phyloP scores from a whole-genome alignment of 37 sponge, comb jelly and placozoan genomes.

The Hexactinellida sp. region DNA sequence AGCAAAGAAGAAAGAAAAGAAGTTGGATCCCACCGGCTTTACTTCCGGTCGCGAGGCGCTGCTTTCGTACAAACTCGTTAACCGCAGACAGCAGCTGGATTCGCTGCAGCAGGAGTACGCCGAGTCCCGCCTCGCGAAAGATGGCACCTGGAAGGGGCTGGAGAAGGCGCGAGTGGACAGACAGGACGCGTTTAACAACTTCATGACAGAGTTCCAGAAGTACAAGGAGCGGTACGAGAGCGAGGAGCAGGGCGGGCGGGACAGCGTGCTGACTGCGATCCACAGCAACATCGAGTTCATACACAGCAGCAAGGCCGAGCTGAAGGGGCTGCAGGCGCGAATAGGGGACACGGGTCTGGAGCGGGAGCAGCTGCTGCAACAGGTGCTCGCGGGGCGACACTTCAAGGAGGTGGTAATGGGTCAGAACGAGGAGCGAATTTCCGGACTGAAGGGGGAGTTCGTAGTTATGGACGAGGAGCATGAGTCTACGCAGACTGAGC shows the following conservation, averaged over 20 bases:
- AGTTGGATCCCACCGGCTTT: background rate
- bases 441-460: background rate
- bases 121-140: background rate
- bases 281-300: constrained; percentile 6
- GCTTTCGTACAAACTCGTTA: background rate
- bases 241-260: background rate
- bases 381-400: background rate
- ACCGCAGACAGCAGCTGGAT: background rate
- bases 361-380: background rate
- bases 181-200: background rate
- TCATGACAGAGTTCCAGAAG: background rate
- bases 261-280: background rate
- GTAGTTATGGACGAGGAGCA: background rate
- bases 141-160: background rate
- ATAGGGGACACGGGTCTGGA: background rate
- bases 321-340: background rate
- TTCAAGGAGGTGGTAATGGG: background rate
- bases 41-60: background rate
- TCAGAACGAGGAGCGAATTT: background rate
- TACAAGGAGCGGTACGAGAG: background rate
- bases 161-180: background rate
- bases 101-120: background rate
- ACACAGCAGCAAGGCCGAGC: background rate
- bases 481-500: background rate
- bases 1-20: constrained; percentile 3